Conservation (phyloP, 2,113 vertebrate species). For the Ginglymostoma cirratum region DNA sequence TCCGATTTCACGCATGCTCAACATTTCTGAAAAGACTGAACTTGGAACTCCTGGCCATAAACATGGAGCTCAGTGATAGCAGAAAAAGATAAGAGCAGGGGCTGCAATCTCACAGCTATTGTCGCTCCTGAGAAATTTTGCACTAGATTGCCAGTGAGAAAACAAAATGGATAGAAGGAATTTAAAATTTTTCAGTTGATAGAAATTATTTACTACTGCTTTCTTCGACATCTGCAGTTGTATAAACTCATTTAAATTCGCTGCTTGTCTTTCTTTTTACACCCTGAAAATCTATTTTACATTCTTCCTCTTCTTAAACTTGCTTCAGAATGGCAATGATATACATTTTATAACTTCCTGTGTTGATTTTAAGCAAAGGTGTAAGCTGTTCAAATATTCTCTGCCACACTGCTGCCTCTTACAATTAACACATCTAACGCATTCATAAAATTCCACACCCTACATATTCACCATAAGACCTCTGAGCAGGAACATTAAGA, state of each 20-base stretch:
- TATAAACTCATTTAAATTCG: background rate
- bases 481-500: background rate
- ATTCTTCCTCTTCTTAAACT: background rate
- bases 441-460: background rate
- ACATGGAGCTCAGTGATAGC: too few species aligned
- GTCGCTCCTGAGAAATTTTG: too few species aligned
- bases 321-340: background rate
- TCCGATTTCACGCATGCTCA: too few species aligned
- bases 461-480: background rate
- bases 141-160: background rate
- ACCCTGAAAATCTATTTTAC: conserved; percentile 10
- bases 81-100: too few species aligned
- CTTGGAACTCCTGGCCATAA: too few species aligned
- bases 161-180: background rate
- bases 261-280: background rate
- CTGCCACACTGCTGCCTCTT: too few species aligned
- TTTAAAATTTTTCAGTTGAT: background rate
- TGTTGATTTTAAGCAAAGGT: background rate
- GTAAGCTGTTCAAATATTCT: conserved; percentile 20
- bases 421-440: background rate
- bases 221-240: background rate
- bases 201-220: conserved; percentile 11
- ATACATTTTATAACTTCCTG: background rate
- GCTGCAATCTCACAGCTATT: too few species aligned
- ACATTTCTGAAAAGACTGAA: too few species aligned